A percentile compares a stretch with the other conserved stretches of the same genome.
phyloP scores from a whole-genome alignment of 2,113 vertebrate genomes.

The Pseudorectes ferrugineus region DNA sequence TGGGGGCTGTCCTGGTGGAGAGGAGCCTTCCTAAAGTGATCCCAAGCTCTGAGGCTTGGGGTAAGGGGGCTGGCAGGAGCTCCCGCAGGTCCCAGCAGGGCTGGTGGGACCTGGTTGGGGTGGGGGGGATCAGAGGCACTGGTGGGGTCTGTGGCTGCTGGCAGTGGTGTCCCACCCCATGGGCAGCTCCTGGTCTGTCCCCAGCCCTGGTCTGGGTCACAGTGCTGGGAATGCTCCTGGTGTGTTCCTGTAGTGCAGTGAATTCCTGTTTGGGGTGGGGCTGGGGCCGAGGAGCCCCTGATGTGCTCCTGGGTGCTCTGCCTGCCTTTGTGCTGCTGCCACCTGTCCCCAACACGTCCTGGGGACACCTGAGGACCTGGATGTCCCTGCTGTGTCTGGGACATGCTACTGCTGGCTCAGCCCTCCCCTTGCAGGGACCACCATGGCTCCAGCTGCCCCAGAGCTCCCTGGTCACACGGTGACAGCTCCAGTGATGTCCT shows the following conservation, averaged over 20 bases:
- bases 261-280: background rate
- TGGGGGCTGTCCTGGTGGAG: background rate
- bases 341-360: accelerated
- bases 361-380: background rate
- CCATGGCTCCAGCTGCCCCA: background rate
- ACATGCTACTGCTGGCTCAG: background rate
- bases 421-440: background rate
- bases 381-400: background rate
- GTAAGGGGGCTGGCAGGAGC: background rate
- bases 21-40: background rate
- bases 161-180: background rate
- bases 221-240: background rate
- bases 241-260: background rate
- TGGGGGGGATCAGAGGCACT: no score
- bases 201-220: background rate
- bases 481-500: background rate
- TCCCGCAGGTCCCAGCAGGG: background rate
- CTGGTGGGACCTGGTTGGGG: no score
- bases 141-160: background rate
- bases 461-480: accelerated
- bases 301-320: background rate
- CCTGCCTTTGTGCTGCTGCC: background rate
- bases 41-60: background rate
- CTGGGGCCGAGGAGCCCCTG: background rate
- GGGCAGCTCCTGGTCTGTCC: background rate